phyloP scores from a whole-genome alignment of 2,113 vertebrate species.

The Notechis scutatus region DNA sequence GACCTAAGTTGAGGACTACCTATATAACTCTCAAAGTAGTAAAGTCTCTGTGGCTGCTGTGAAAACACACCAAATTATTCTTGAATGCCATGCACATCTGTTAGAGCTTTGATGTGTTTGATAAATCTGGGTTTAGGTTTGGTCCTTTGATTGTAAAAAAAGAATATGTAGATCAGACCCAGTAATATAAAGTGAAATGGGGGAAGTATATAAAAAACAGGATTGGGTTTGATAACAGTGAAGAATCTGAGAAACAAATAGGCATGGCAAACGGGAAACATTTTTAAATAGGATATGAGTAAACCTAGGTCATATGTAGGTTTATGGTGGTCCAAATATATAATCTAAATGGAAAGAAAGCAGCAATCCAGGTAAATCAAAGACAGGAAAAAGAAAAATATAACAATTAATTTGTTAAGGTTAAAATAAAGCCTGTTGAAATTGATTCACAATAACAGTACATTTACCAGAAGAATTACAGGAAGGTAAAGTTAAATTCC shows the following conservation, averaged over 20 bases:
- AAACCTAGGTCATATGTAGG: neutral
- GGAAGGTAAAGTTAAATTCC: slow-evolving; percentile 19
- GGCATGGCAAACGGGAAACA: neutral
- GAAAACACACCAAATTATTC: neutral
- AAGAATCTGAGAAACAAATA: neutral
- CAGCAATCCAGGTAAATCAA: neutral
- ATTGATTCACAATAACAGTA: neutral
- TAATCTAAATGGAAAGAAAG: neutral
- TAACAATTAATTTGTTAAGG: neutral
- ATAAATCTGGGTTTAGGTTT: neutral
- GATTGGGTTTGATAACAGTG: neutral
- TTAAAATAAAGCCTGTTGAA: neutral
- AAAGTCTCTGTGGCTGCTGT: neutral
- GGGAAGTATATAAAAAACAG: neutral
- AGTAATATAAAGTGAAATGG: neutral
- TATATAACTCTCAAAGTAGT: neutral
- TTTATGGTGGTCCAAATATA: neutral
- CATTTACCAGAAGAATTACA: slow-evolving; percentile 24
- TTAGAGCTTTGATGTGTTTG: neutral
- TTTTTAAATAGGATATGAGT: neutral
- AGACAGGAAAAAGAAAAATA: neutral
- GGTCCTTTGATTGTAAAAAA: neutral
- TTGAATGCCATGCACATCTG: neutral
- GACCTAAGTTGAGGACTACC: too few species aligned
- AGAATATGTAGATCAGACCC: neutral